phyloP scores from a whole-genome alignment of 2,888 invertebrate genomes.

The Ellobium chinense region DNA sequence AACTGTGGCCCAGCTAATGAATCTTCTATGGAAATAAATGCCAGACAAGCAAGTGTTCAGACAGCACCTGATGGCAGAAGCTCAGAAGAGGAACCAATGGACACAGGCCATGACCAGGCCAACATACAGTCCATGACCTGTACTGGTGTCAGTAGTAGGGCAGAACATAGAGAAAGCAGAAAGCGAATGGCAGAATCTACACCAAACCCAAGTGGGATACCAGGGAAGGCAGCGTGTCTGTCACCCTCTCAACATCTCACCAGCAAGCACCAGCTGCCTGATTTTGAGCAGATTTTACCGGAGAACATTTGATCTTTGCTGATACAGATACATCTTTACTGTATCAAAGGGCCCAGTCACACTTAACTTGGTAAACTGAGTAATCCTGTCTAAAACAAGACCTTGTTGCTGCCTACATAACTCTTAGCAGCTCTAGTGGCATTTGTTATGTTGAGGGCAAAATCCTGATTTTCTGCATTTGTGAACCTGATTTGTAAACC shows the following conservation, averaged over 20 bases:
- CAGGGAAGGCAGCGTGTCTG: slow-evolving; percentile 8
- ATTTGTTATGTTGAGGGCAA: too few species aligned
- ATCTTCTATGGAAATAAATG: slow-evolving; percentile 7
- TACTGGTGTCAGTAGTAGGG: not conserved
- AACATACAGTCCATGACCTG: not conserved
- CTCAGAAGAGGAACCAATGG: slow-evolving; percentile 31
- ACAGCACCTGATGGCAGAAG: too few species aligned
- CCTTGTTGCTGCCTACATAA: too few species aligned
- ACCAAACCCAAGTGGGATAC: slow-evolving; percentile 2
- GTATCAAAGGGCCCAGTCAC: too few species aligned
- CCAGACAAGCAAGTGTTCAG: not conserved
- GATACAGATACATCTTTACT: too few species aligned
- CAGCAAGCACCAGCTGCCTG: not conserved
- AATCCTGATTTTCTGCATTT: too few species aligned
- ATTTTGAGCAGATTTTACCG: slow-evolving; percentile 36
- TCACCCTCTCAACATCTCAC: not conserved
- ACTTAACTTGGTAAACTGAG: too few species aligned
- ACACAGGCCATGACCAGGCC: slow-evolving; percentile 11
- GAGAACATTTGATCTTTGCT: too few species aligned
- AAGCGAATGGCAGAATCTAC: slow-evolving; percentile 18
- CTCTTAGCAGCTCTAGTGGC: too few species aligned
- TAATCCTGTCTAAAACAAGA: too few species aligned
- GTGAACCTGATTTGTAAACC: too few species aligned
- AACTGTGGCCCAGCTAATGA: not conserved
- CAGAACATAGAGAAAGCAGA: not conserved